Evolutionary conservation across 1,140 invertebrate species (phyloP).

Genomic region (Goniozus legneri): DNA sequence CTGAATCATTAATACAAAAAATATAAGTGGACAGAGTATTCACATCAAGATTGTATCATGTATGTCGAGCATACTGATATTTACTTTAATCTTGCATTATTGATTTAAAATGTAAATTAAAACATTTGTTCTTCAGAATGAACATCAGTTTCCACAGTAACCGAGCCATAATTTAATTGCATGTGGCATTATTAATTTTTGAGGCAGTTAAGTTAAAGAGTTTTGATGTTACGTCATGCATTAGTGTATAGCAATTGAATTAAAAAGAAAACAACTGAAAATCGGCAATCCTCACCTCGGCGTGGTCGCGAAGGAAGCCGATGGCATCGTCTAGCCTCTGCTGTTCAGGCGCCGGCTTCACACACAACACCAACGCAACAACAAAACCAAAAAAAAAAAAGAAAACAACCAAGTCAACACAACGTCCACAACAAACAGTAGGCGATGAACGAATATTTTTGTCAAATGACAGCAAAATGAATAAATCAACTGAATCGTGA

Average conservation of each 20-base stretch:
- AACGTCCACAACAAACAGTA: slow-evolving; percentile 52
- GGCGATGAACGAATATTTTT: not conserved
- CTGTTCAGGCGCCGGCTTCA: slow-evolving; percentile 72
- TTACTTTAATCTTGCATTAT: too few species aligned
- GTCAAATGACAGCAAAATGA: not conserved
- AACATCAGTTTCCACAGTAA: too few species aligned
- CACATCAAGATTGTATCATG: too few species aligned
- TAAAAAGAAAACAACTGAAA: slow-evolving; percentile 38
- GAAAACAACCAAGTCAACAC: slow-evolving; percentile 55
- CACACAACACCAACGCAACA: slow-evolving; percentile 58
- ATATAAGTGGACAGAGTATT: too few species aligned
- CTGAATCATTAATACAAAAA: too few species aligned
- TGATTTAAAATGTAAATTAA: too few species aligned
- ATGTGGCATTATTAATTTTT: too few species aligned
- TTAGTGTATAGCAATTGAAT: slow-evolving; percentile 3
- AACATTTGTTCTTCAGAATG: too few species aligned
- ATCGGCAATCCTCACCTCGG: slow-evolving; percentile 65
- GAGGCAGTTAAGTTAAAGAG: too few species aligned
- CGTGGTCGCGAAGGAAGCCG: slow-evolving; percentile 81
- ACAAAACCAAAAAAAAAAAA: slow-evolving; percentile 56
- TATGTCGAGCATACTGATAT: too few species aligned
- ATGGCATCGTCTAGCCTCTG: slow-evolving; percentile 86
- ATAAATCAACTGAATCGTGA: slow-evolving; percentile 20
- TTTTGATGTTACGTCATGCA: not conserved
- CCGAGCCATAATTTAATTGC: too few species aligned